Evolutionary conservation across 23 tunicate genomes (phyloP), one percentile per base, ranked within the genome.

Genomic region (Botrylloides violaceus): DNA sequence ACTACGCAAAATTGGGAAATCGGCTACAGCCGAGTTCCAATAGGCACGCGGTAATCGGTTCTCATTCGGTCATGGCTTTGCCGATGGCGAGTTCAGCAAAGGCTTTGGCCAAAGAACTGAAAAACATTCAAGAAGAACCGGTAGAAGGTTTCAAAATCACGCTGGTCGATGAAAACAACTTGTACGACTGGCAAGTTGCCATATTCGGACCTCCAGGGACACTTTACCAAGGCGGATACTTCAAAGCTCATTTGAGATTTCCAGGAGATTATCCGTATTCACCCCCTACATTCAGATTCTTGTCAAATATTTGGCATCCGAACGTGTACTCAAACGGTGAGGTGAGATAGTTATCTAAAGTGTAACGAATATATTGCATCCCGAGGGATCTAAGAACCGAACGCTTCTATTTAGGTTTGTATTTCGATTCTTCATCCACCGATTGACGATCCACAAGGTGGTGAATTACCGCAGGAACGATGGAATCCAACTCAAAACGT

Each of bases 401-500:
- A 57, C 6, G 0, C 0, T 15, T 35, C 22, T 61, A 28, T 61
- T 61, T 36, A 92, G 97, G 98, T 93, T n/a, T 93, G 98, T 58
- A 93, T 93, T 27, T 93, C 98, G 27, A 93, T 93, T 23, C 81
- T 93, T 20, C 98, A 93, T 66, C 76, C 95, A 4, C 98, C 98
- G 3, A 63, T 83, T 2, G 92, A 93, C 77, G 98, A 93, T 73
- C 94, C 88, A 26, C 98, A 93, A 73, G 88, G 84, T 2, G 98
- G 98, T 18, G 98, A 93, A 73, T 72, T 93, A 0, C 98, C 98
- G 9, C 85, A 86, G 76, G 98, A 93, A 47, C 71, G 98, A 72
- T 93, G 98, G 98, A 93, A 93, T 76, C 98, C 98, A 29, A 93
- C 98, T 12, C 98, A 93, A 55, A 81, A 75, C 49, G 98, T 93